Conservation (phyloP, 2,797 vertebrate genomes). For the Buphagus erythrorhynchus region DNA sequence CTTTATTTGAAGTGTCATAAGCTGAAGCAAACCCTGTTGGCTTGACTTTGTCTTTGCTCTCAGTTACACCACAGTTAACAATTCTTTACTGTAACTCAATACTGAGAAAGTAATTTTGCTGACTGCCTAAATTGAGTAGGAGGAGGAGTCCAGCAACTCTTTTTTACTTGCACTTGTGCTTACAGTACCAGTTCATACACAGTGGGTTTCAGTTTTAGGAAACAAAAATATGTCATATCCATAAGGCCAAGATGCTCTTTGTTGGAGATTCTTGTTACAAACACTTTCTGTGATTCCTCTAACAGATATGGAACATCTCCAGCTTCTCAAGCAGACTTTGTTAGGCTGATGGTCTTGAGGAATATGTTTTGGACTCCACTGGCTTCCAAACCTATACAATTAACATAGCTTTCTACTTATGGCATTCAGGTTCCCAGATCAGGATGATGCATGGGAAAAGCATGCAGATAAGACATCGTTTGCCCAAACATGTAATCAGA, state of each 20-base stretch:
- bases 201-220: neutral
- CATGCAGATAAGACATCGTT: neutral
- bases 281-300: neutral
- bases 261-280: neutral
- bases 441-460: neutral
- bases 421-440: neutral
- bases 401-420: constrained; percentile 44
- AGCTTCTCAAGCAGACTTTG: neutral
- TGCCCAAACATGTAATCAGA: constrained; percentile 18
- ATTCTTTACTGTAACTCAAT: neutral
- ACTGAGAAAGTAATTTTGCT: constrained; percentile 19
- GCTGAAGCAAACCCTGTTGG: neutral
- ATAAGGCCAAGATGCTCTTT: neutral
- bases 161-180: neutral
- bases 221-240: neutral
- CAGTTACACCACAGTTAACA: neutral
- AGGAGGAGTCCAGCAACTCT: neutral
- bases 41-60: neutral
- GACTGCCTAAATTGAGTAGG: neutral
- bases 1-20: neutral
- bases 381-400: neutral
- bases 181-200: neutral
- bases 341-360: neutral
- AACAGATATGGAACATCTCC: neutral
- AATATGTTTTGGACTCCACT: neutral